Base-by-base conservation (phyloP, 2,888 invertebrate genomes). In the Leptarthrus brevirostris region DNA sequence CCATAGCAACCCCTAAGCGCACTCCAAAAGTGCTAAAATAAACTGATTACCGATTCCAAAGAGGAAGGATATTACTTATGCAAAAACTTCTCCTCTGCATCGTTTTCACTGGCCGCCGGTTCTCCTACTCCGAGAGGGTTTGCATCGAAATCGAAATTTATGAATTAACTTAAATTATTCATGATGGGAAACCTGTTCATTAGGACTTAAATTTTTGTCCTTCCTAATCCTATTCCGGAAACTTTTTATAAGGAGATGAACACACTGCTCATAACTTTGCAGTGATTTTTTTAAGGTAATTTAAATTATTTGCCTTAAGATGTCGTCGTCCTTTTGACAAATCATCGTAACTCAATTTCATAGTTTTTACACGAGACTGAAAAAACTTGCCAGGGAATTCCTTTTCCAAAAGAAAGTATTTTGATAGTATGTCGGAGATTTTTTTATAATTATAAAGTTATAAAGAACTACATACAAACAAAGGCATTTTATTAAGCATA, bases 81-180 rank as follows among this genome's bases (percentile, higher is more conserved):
- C 61, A 61, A 61, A 61, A 61, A 20, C 61, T 40, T 61, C n/a
- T 40, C 40, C 61, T 18, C 4, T 12, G 36, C 61, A 12, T 16
- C 40, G 30, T 18, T 18, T 22, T 61, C 30, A 30, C 58, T 34
- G 34, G 16, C 5, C 30, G 40, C 20, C 61, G 40, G 12, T 61
- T 40, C 36, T 40, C 20, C 40, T 22, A n/a, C 12, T 10, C 20
- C 36, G 36, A 61, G 12, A 20, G 40, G 24, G 61, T 61, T 40
- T 4, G 61, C 61, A 61, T 34, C 61, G 61, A 61, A 40, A 61
- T 61, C 40, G 61, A 61, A 61, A 36, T 61, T 61, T 61, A 61
- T 61, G 61, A 61, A 61, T 61, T 61, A 36, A 61, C 61, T 47
- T 66, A 47, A 66, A 66, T 66, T 66, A 66, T 66, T 66, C 66